Evolutionary conservation across 2,888 invertebrate genomes (phyloP).

Genomic region (Empis livida): DNA sequence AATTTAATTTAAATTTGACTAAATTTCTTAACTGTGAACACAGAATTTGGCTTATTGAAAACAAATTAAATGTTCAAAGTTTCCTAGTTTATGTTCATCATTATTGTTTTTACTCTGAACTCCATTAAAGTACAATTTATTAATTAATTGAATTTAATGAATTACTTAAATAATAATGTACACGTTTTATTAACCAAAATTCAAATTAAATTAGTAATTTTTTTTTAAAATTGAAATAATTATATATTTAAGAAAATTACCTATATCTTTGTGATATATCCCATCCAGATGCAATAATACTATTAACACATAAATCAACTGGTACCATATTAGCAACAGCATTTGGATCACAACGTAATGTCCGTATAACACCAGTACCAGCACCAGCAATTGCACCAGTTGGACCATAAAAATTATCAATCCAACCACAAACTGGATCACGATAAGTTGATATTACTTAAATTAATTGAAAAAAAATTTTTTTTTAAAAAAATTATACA

Average conservation of each 20-base stretch:
- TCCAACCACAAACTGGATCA: constrained; percentile 73
- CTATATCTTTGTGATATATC: constrained; percentile 42
- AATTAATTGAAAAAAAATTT: constrained; percentile 8
- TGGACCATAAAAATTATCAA: constrained; percentile 83
- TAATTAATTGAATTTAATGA: too few species aligned
- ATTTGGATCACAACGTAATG: constrained; percentile 56
- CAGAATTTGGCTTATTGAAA: too few species aligned
- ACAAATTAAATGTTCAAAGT: too few species aligned
- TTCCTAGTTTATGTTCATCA: too few species aligned
- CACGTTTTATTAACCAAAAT: too few species aligned
- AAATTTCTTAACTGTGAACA: too few species aligned
- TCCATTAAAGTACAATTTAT: too few species aligned
- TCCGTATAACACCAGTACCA: constrained; percentile 56
- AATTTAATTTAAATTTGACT: too few species aligned
- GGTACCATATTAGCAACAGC: constrained; percentile 66
- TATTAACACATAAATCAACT: constrained; percentile 68
- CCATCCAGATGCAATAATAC: constrained; percentile 68
- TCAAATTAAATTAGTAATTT: too few species aligned
- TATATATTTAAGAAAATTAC: constrained; percentile 7
- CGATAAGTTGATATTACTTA: constrained; percentile 52
- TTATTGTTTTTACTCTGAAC: too few species aligned
- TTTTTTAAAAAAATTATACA: neutral
- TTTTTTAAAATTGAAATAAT: too few species aligned
- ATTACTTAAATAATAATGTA: too few species aligned
- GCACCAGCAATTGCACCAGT: constrained; percentile 61